phyloP scores from a whole-genome alignment of 2,888 invertebrate genomes.

The Chaitophorus viminalis region DNA sequence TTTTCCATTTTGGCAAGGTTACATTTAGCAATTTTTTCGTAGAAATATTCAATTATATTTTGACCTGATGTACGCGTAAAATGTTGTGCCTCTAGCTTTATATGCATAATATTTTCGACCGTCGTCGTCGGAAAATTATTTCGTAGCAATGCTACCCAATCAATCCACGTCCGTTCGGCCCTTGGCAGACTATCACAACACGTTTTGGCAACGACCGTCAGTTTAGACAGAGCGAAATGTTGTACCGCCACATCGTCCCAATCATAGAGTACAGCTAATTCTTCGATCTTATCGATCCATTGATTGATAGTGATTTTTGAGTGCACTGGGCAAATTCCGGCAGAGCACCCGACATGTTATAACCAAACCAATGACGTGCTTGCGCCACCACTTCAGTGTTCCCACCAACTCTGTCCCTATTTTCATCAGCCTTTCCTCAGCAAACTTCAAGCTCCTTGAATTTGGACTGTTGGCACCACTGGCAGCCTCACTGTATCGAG shows the following conservation, averaged over 20 bases:
- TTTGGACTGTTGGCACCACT: too few relatives aligned
- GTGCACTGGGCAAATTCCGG: not conserved
- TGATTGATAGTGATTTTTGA: not conserved
- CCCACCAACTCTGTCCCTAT: too few relatives aligned
- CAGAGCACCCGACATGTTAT: not conserved
- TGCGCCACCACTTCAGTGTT: too few relatives aligned
- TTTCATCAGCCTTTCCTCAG: too few relatives aligned
- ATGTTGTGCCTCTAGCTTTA: slow-evolving; percentile 13
- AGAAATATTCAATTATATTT: slow-evolving; percentile 26
- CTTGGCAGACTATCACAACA: too few relatives aligned
- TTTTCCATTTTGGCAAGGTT: slow-evolving; percentile 1
- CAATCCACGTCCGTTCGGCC: too few relatives aligned
- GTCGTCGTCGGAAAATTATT: too few relatives aligned
- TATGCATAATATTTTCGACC: not conserved
- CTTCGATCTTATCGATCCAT: not conserved
- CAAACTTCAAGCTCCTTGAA: too few relatives aligned
- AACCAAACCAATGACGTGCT: not conserved
- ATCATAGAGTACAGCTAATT: not conserved
- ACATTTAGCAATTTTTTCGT: not conserved
- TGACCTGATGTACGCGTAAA: not conserved
- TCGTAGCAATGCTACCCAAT: too few relatives aligned
- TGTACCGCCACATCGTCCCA: not conserved
- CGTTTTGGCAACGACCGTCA: not conserved
- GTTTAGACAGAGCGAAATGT: not conserved
- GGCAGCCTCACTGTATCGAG: too few relatives aligned